Percentiles rank a stretch among this genome's conserved stretches.
Conservation (phyloP, 2,113 vertebrate genomes). For the Stomatorhinus ivindoensis region DNA sequence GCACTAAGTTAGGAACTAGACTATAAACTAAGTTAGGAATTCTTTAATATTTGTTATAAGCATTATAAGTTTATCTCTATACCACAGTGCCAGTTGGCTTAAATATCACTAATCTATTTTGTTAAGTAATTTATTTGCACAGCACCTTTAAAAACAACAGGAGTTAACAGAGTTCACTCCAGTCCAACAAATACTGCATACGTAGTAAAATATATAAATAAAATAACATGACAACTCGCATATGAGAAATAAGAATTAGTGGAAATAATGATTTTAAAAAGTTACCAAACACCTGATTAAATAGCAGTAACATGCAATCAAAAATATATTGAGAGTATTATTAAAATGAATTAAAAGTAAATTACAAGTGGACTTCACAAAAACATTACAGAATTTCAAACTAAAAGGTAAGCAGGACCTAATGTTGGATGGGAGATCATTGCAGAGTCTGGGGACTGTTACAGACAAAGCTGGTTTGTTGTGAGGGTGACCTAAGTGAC, state of each 20-base stretch:
- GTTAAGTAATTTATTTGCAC: not conserved
- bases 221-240: not conserved
- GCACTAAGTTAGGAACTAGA: too few relatives aligned
- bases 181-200: not conserved
- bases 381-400: not conserved
- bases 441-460: not conserved
- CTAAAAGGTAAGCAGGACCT: not conserved
- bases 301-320: not conserved
- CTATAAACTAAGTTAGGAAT: not conserved
- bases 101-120: not conserved
- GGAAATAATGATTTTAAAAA: not conserved
- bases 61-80: not conserved
- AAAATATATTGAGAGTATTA: not conserved
- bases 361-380: not conserved
- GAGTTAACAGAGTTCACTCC: not conserved
- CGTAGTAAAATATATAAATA: not conserved
- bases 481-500: not conserved
- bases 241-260: not conserved
- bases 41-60: not conserved
- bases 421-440: not conserved
- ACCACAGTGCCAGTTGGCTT: not conserved
- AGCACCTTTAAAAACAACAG: not conserved
- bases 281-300: not conserved
- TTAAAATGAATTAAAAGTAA: not conserved
- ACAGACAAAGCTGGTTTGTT: not conserved